Conservation (phyloP, 2,888 invertebrate genomes). For the Trichogramma dendrolimi region DNA sequence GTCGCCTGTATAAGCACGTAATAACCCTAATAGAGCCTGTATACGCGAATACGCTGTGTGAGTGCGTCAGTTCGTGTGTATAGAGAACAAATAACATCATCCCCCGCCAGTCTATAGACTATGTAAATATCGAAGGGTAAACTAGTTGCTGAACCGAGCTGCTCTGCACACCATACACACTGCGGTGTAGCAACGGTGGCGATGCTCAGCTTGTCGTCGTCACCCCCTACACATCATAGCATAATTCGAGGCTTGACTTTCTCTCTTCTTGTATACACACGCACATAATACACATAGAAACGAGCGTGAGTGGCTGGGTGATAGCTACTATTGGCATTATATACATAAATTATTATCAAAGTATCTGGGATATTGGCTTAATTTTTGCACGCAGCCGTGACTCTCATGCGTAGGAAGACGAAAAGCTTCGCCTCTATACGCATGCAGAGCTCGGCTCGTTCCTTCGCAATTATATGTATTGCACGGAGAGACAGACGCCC, state of each 20-base stretch:
- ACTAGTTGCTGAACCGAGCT: too few relatives aligned
- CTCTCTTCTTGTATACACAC: too few relatives aligned
- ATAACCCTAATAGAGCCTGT: slow-evolving; percentile 47
- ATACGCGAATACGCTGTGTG: slow-evolving; percentile 35
- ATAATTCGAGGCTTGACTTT: too few relatives aligned
- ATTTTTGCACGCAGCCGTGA: slow-evolving; percentile 6
- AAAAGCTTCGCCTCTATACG: background rate
- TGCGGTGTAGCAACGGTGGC: too few relatives aligned
- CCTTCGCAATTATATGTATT: background rate
- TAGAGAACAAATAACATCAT: slow-evolving; percentile 49
- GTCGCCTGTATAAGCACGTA: slow-evolving; percentile 32
- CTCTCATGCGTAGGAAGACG: slow-evolving; percentile 4
- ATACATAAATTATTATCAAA: background rate
- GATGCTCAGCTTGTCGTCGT: too few relatives aligned
- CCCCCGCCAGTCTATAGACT: slow-evolving; percentile 47
- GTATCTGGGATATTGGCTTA: slow-evolving; percentile 11
- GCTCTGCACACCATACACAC: too few relatives aligned
- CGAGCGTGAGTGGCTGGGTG: too few relatives aligned
- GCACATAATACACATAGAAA: too few relatives aligned
- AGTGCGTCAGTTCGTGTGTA: too few relatives aligned
- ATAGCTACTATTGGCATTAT: too few relatives aligned
- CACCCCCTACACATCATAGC: too few relatives aligned
- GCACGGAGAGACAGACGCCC: background rate
- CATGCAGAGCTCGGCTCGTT: too few relatives aligned
- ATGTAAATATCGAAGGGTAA: slow-evolving; percentile 43